A percentile compares a stretch with the other conserved stretches of the same genome.
Evolutionary conservation across 2,888 invertebrate species (phyloP).

Genomic region (Pegoplata infirma): DNA sequence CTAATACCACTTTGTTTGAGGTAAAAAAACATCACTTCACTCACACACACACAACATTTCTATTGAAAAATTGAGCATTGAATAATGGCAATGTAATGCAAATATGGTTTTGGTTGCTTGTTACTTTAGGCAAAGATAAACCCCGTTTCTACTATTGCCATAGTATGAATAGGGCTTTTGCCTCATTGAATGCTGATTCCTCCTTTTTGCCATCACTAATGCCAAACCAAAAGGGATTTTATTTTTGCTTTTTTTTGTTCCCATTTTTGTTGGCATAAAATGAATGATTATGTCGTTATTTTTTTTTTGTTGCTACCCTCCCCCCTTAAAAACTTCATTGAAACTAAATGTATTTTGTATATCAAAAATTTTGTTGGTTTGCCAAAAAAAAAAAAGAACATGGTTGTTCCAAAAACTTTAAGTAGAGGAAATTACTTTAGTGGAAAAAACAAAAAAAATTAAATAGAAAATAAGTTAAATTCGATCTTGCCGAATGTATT

Average conservation of each 20-base stretch:
- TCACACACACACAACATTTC: neutral
- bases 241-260: neutral
- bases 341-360: conserved; percentile 10
- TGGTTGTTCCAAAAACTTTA: conserved; percentile 11
- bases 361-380: conserved; percentile 24
- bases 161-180: conserved; percentile 28
- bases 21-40: conserved; percentile 38
- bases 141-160: neutral
- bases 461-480: no score
- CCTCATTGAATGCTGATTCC: conserved; percentile 47
- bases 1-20: conserved; percentile 54
- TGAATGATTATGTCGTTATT: conserved; percentile 3
- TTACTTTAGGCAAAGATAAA: neutral
- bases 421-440: conserved; percentile 33
- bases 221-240: conserved; percentile 22
- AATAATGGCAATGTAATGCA: conserved; percentile 53
- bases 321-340: neutral
- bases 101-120: conserved; percentile 36
- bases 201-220: conserved; percentile 19
- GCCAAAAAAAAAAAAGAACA: conserved; percentile 16
- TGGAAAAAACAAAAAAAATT: no score
- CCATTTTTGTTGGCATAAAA: conserved; percentile 2
- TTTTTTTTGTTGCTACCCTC: neutral
- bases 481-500: no score
- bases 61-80: conserved; percentile 37